Evolutionary conservation across 2,113 vertebrate genomes (phyloP).

Genomic region (human): DNA sequence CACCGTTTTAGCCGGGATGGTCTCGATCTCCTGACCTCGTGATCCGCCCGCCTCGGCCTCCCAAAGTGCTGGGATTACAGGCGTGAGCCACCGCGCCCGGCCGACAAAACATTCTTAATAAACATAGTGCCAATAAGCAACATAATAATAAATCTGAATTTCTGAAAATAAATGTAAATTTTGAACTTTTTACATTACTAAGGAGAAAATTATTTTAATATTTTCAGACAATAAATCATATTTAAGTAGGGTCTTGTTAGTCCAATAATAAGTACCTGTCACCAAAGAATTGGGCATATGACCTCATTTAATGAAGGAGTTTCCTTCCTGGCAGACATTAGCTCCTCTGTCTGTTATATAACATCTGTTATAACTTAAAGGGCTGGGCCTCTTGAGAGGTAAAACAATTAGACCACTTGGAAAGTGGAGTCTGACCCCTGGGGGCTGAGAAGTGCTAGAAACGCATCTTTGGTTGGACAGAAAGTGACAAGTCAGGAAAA

Average conservation of each 20-base stretch:
- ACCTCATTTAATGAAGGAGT: not conserved
- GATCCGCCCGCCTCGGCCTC: too few species aligned
- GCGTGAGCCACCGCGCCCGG: too few species aligned
- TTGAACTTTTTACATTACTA: not conserved
- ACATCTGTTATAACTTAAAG: not conserved
- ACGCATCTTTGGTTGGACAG: not conserved
- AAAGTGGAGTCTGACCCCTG: not conserved
- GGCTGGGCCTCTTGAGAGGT: not conserved
- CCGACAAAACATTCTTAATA: not conserved
- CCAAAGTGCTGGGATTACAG: too few species aligned
- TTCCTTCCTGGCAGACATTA: slow-evolving; percentile 14
- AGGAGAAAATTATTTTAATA: not conserved
- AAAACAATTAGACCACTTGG: not conserved
- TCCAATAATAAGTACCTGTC: not conserved
- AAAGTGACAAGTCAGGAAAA: not conserved
- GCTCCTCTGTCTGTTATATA: not conserved
- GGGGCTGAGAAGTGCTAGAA: not conserved
- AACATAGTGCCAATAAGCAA: not conserved
- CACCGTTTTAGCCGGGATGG: too few species aligned
- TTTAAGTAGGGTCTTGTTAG: not conserved
- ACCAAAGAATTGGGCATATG: not conserved
- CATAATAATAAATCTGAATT: not conserved
- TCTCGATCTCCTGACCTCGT: too few species aligned
- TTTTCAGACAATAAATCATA: not conserved
- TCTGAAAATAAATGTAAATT: not conserved